Percentiles rank a stretch among this genome's conserved stretches.
phyloP scores from a whole-genome alignment of 2,888 invertebrate species.

The Candidula unifasciata region DNA sequence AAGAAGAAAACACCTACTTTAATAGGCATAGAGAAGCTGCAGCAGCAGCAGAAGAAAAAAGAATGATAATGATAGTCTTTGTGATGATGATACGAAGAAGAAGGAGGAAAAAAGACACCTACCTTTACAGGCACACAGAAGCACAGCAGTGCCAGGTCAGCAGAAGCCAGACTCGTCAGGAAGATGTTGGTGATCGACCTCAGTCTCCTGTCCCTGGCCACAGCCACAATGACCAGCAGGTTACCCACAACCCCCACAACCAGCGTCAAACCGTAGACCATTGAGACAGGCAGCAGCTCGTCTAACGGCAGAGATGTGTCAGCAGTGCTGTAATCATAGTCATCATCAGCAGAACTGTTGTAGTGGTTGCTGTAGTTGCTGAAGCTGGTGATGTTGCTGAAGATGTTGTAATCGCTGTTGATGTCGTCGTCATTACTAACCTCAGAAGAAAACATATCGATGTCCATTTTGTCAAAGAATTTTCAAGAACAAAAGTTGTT shows the following conservation, averaged over 20 bases:
- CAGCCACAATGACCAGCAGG: constrained; percentile 49
- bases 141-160: constrained; percentile 48
- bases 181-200: constrained; percentile 55
- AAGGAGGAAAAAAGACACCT: no score
- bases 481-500: no score
- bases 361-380: no score
- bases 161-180: constrained; percentile 51
- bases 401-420: no score
- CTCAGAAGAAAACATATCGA: no score
- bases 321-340: constrained; percentile 45
- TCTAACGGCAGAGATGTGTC: constrained; percentile 38
- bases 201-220: constrained; percentile 48
- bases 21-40: no score
- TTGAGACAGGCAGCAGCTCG: constrained; percentile 50
- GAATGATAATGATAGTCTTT: background rate
- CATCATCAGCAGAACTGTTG: constrained; percentile 32
- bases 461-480: no score
- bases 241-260: constrained; percentile 50
- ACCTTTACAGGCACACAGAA: constrained; percentile 56
- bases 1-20: constrained; percentile 1
- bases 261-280: constrained; percentile 52
- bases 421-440: no score
- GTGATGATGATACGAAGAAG: background rate
- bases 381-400: no score
- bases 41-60: background rate